These are phyloP conservation scores for Diabrotica undecimpunctata DNA, from an alignment of 1,140 invertebrate species.

Conservation along the genomic window DNA sequence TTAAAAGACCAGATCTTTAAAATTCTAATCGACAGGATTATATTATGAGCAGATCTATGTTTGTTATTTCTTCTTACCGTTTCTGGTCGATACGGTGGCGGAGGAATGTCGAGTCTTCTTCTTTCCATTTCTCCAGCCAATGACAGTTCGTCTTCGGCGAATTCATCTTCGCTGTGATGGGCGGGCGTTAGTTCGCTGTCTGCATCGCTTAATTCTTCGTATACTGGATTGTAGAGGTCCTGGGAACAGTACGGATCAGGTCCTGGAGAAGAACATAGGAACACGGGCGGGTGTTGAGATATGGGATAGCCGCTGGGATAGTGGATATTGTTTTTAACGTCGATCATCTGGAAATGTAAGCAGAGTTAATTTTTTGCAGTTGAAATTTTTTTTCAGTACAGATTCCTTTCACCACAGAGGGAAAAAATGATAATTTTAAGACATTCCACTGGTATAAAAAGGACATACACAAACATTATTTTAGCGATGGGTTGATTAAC, in stretches of 20 bases:
- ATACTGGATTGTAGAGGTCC: constrained; percentile 66
- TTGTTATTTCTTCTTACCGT: constrained; percentile 22
- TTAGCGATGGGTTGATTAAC: no score
- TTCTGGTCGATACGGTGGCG: constrained; percentile 46
- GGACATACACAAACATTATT: no score
- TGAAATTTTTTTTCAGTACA: no score
- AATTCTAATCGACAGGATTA: no score
- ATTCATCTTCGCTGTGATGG: constrained; percentile 62
- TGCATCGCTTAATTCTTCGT: constrained; percentile 66
- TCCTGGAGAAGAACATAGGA: constrained; percentile 66
- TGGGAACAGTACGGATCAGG: constrained; percentile 65
- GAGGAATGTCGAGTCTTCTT: constrained; percentile 48
- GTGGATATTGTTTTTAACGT: constrained; percentile 58
- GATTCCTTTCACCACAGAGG: no score
- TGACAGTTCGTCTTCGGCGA: constrained; percentile 65
- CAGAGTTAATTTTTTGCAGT: not conserved
- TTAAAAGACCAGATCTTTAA: no score
- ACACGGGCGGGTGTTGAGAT: constrained; percentile 55
- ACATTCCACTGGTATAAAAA: no score
- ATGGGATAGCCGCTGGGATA: constrained; percentile 56
- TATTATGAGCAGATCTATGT: no score
- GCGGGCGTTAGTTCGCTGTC: constrained; percentile 57
- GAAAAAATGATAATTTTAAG: no score
- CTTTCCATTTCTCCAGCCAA: constrained; percentile 52
- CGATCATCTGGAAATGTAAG: constrained; percentile 59